Evolutionary conservation across 2,888 invertebrate species (phyloP).

Genomic region (Mesorhabditis sp.): DNA sequence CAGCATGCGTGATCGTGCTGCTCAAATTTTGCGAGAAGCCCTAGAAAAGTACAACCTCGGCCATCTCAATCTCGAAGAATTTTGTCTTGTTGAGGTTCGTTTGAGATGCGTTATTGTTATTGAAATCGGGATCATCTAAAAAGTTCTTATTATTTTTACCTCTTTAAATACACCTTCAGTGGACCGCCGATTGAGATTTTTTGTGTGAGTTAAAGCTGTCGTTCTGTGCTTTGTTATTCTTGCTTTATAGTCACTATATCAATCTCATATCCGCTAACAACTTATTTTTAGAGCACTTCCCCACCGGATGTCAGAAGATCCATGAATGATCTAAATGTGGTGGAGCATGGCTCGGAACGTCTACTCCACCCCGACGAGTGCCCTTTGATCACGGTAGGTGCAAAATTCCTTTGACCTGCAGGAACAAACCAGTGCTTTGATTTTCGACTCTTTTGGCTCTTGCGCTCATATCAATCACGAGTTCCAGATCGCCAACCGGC

Average conservation of each 20-base stretch:
- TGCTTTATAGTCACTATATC: too few species aligned
- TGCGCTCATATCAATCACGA: background rate
- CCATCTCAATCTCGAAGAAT: conserved; percentile 82
- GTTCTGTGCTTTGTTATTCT: too few species aligned
- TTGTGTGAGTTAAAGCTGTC: too few species aligned
- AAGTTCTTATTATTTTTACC: too few species aligned
- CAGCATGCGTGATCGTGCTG: conserved; percentile 86
- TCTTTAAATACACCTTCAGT: too few species aligned
- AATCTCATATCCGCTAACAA: background rate
- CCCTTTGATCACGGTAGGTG: conserved; percentile 64
- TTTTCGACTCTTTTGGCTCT: background rate
- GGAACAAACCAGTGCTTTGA: too few species aligned
- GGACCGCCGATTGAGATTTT: too few species aligned
- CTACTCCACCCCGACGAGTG: conserved; percentile 95
- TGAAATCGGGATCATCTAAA: too few species aligned
- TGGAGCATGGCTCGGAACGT: conserved; percentile 68
- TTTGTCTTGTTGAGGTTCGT: conserved; percentile 83
- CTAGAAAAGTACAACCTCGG: conserved; percentile 91
- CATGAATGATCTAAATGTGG: background rate
- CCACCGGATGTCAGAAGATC: background rate
- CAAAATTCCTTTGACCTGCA: background rate
- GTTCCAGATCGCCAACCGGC: background rate
- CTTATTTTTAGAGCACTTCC: conserved; percentile 5
- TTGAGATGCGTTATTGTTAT: too few species aligned
- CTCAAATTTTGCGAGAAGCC: conserved; percentile 89